phyloP scores from a whole-genome alignment of 2,888 invertebrate genomes.

The Lysandra coridon region DNA sequence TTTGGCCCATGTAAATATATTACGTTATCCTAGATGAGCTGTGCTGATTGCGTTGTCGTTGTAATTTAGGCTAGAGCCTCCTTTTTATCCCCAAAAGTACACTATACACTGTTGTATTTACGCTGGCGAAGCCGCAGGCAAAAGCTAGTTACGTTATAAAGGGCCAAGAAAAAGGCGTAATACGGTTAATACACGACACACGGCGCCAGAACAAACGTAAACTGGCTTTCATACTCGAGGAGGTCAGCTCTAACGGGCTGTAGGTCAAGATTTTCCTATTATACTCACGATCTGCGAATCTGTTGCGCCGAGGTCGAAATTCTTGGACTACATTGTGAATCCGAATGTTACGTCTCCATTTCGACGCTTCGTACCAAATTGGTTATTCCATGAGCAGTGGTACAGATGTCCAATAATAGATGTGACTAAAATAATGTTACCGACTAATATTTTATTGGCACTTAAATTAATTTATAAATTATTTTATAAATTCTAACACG shows the following conservation, averaged over 20 bases:
- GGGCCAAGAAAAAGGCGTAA: neutral
- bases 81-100: neutral
- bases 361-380: neutral
- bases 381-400: neutral
- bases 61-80: neutral
- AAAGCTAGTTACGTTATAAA: neutral
- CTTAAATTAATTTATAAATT: too few relatives aligned
- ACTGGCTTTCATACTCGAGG: slow-evolving; percentile 3
- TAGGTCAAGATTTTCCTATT: slow-evolving; percentile 20
- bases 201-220: slow-evolving; percentile 8
- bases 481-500: too few relatives aligned
- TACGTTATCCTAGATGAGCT: too few relatives aligned
- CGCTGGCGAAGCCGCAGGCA: neutral
- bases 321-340: neutral
- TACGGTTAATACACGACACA: neutral
- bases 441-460: too few relatives aligned
- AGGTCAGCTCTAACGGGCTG: slow-evolving; percentile 20
- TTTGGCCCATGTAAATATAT: too few relatives aligned
- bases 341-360: neutral
- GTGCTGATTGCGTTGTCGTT: too few relatives aligned
- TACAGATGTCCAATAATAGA: neutral
- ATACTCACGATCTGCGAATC: slow-evolving; percentile 9
- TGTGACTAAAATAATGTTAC: too few relatives aligned
- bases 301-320: slow-evolving; percentile 12
- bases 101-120: neutral